Evolutionary conservation across 2,113 vertebrate genomes (phyloP), one percentile per base, ranked within the genome.

Genomic region (Microtus ochrogaster): DNA sequence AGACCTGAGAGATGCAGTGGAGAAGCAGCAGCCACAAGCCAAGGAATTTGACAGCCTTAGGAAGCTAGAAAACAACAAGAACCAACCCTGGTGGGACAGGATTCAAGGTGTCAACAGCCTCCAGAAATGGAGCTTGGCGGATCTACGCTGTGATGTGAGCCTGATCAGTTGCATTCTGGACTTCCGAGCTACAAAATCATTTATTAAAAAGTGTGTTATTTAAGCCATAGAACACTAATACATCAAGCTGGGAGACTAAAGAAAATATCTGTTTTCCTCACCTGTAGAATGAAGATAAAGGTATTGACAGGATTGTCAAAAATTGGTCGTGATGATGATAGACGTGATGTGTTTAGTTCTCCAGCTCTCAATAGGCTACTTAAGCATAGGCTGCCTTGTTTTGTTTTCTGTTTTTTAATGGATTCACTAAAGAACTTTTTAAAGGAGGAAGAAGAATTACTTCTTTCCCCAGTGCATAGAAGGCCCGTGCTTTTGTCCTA

Each of bases 211-310:
- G 68, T 66, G 8, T 85, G 19, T 73, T 94, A 39, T 65, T 92
- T 33, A 90, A 89, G 36, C 3, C 26, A 36, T 36, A 82, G 22
- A 77, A 86, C 85, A 89, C 3, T 19, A 94, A 89, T 33, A 44
- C 1, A 72, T 87, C 10, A 30, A 58, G 79, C 89, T 6, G 68
- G 24, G 3, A 4, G 47, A 83, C 52, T 28, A 63, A 70, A 66
- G 87, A 28, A 41, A 96, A 94, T 88, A 55, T 61, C 16, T 49
- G 26, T 86, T 93, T 74, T 65, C 39, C 83, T 93, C 78, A 28
- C 44, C 17, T 92, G 0, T 58, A 89, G 92, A 72, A 82, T 73
- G 14, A 82, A 36, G 44, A 36, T 39, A 66, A 49, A 61, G 12
- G 39, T 47, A 11, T 68, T 79, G 11, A 63, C 36, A 91, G 33